These are phyloP conservation scores for Ostrea denselamellosa DNA, from an alignment of 1,140 invertebrate genomes.

Conservation along the genomic window DNA sequence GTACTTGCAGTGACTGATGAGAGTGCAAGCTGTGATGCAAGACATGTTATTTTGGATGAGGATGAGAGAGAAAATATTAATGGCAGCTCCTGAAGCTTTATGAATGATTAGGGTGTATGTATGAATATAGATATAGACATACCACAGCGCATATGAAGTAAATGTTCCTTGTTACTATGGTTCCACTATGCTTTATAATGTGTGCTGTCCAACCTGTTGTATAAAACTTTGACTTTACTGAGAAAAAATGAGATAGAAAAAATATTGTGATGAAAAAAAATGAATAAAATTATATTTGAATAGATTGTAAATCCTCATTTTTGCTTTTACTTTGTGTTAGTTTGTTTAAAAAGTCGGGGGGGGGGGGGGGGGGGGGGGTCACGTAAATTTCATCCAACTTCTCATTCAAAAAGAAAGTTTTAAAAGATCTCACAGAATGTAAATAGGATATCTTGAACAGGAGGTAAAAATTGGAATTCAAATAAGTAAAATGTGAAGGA, in stretches of 20 bases:
- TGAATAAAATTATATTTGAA: constrained; percentile 30
- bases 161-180: not conserved
- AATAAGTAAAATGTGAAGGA: no score
- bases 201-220: constrained; percentile 22
- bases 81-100: constrained; percentile 15
- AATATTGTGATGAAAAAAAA: constrained; percentile 25
- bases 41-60: not conserved
- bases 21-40: not conserved
- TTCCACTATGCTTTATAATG: not conserved
- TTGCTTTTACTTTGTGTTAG: not conserved
- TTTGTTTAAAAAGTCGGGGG: not conserved
- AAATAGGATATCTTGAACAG: no score
- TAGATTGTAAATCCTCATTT: not conserved
- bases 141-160: not conserved
- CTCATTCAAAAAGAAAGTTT: no score
- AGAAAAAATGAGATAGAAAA: constrained; percentile 11
- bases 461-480: no score
- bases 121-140: not conserved
- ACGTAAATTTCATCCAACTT: no score
- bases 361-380: no score
- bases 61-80: not conserved
- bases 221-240: not conserved
- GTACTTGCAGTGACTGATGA: not conserved
- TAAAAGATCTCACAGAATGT: no score
- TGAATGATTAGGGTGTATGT: not conserved